Evolutionary conservation across 2,888 invertebrate genomes (phyloP).

Genomic region (Loripinus fragilis): DNA sequence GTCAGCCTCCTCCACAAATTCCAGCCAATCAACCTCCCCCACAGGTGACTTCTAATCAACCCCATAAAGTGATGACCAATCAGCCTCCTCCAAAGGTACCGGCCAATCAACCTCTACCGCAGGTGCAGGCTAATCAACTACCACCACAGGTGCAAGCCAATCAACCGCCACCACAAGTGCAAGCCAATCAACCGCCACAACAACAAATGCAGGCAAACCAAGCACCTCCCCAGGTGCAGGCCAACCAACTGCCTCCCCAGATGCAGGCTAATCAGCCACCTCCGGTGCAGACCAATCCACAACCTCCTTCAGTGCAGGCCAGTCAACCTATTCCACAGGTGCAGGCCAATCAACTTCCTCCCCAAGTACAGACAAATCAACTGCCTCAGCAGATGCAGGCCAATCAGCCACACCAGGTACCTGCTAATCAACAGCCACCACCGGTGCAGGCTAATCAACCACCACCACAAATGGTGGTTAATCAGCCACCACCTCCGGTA

Average conservation of each 20-base stretch:
- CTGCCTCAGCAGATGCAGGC: background rate
- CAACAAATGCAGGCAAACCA: background rate
- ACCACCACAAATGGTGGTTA: conserved; percentile 8
- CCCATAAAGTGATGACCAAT: background rate
- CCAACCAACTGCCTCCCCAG: background rate
- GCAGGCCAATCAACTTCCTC: background rate
- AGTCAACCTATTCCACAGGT: background rate
- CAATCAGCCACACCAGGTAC: conserved; percentile 6
- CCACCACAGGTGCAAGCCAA: conserved; percentile 7
- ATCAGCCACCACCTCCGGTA: conserved; percentile 14
- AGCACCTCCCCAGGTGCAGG: background rate
- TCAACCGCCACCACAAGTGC: background rate
- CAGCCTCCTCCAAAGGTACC: conserved; percentile 5
- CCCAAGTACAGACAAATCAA: background rate
- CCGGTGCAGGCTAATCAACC: background rate
- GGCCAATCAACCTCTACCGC: background rate
- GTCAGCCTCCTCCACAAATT: background rate
- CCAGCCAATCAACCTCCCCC: background rate
- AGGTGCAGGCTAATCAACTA: background rate
- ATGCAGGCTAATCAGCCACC: background rate
- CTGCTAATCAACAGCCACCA: background rate
- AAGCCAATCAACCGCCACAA: background rate
- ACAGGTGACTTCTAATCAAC: background rate
- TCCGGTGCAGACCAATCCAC: background rate
- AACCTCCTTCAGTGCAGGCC: background rate